Evolutionary conservation across 2,113 vertebrate genomes (phyloP), one percentile per base, ranked within the genome.

Genomic region (Lota lota): DNA sequence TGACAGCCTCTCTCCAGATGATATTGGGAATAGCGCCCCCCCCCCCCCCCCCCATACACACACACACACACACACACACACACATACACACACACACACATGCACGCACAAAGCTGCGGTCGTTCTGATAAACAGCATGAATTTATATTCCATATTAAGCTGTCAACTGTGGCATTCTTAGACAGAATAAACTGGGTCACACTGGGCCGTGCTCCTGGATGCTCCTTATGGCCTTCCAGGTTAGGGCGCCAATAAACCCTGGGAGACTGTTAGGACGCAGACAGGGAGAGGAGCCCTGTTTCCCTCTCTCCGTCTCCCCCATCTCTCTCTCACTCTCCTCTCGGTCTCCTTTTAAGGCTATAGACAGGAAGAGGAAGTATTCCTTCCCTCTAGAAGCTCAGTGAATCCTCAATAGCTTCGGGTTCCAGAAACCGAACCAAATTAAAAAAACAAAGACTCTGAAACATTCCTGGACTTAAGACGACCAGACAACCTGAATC

Each of bases 331-430:
- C 10, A 21, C 28, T 60, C 57, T 61, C 58, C 76, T 74, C n/a
- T n/a, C n/a, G 80, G 74, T 83, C 87, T 87, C 86, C 85, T 85
- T 85, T 79, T 85, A 76, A 77, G 84, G 67, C 75, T 77, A 63
- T 72, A 76, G 60, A 74, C 78, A 73, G 76, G 28, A 75, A 73
- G 75, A 76, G 75, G 79, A 84, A 83, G 83, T 82, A 64, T 81
- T 73, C 72, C 69, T 79, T 72, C 66, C 85, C 76, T 79, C 54
- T 73, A 61, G 79, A 79, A 80, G 77, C 82, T 78, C 36, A 10
- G 40, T 72, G 77, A 83, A 61, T 84, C 11, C 76, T 76, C 76
- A 80, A 75, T 77, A 72, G 67, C 69, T 33, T 68, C 72, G 75
- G 77, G 67, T 79, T 70, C 76, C 66, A 71, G 79, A 78, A 47